Percentiles rank a stretch among this genome's conserved stretches.
Evolutionary conservation across 2,113 vertebrate species (phyloP).

Genomic region (Dicerorhinus sumatrensis): DNA sequence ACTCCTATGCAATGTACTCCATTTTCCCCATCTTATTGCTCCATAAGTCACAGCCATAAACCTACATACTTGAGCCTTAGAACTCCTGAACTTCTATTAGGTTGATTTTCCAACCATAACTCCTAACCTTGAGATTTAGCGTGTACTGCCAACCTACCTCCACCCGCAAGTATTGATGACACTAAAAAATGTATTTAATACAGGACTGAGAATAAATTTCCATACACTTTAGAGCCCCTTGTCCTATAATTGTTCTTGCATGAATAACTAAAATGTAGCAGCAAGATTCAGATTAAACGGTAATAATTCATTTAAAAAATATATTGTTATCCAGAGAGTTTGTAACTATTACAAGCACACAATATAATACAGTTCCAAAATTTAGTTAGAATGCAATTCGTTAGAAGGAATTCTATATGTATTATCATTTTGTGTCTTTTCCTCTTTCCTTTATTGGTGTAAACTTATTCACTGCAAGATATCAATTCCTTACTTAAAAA

Average conservation of each 20-base stretch:
- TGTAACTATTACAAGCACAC: background rate
- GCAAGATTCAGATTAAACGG: background rate
- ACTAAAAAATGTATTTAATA: background rate
- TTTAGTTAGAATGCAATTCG: background rate
- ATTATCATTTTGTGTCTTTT: background rate
- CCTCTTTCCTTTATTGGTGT: background rate
- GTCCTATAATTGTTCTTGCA: background rate
- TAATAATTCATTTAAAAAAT: background rate
- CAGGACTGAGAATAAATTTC: background rate
- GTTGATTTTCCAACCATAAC: background rate
- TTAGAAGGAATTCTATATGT: background rate
- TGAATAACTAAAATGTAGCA: background rate
- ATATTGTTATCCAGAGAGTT: background rate
- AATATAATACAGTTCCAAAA: background rate
- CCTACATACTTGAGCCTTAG: background rate
- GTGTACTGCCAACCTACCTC: background rate
- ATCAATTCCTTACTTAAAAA: background rate
- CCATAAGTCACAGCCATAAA: background rate
- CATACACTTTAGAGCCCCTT: background rate
- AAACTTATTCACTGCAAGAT: background rate
- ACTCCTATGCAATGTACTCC: background rate
- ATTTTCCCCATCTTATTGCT: background rate
- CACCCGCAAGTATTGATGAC: background rate
- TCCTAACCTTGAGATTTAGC: background rate
- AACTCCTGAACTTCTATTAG: background rate